Base-by-base conservation (phyloP, 2,113 vertebrate species). In the Ovis canadensis region DNA sequence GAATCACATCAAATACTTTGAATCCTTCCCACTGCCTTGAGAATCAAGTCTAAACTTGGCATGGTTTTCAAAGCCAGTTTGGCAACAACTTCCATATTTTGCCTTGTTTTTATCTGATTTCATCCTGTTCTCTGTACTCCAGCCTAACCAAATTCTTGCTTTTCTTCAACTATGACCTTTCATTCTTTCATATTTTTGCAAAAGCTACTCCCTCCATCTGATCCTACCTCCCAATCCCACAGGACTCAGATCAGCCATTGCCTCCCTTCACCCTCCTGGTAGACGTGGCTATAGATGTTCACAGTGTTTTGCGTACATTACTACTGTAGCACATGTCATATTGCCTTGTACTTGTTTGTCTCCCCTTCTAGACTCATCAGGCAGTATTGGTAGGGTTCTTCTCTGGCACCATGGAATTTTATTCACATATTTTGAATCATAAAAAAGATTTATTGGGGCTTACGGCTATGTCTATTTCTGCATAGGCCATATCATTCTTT, bases 21-120 rank as follows among this genome's bases (percentile, higher is more conserved):
- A 78, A 78, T 29, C 91, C 19, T 81, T 5, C 40, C n/a, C 43
- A 40, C 14, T 19, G 21, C 83, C 57, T 90, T 81, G 19, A 88
- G 71, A 19, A 93, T 80, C 50, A 92, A 74, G n/a, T 85, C 60
- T 74, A 93, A 23, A 88, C 4, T 29, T 29, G 57, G 45, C 71
- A 59, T 59, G 6, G 31, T 87, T 97, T 97, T 93, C 87, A 86
- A 96, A 93, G 71, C 12, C 45, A 87, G 15, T 54, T 84, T 77
- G 71, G 54, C 27, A 57, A 52, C 10, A 62, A 43, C 48, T 40
- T 84, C 52, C 23, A 36, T 67, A 27, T 59, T 48, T 93, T 84
- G 19, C 33, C 74, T 84, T 87, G 78, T 74, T 93, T 98, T 82
- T 95, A 50, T 13, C 40, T 43, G 93, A 50, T 82, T 95, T 95